Evolutionary conservation across 2,113 vertebrate genomes (phyloP), one percentile per base, ranked within the genome.

Genomic region (Oriolus oriolus): DNA sequence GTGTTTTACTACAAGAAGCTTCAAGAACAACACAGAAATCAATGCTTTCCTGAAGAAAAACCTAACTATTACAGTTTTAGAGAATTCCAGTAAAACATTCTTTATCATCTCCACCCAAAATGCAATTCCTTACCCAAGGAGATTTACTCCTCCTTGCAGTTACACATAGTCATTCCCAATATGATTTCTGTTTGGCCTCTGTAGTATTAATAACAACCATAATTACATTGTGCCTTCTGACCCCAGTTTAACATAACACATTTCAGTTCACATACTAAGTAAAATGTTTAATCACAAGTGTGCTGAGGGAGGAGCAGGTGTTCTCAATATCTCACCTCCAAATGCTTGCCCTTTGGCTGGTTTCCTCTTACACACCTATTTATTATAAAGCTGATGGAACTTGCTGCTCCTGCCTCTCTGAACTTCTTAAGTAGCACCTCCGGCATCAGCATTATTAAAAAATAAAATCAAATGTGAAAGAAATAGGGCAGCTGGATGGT

Each of bases 391-490:
- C 79, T 89, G 93, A 95, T 79, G 63, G 73, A 93, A 86, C 64
- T 81, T 49, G 11, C 68, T 71, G 39, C 89, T 97, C 71, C 69
- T 5, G 7, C 75, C 42, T 95, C 50, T 76, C 59, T 69, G 49
- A 96, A 78, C 74, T 96, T 92, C 83, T 76, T 96, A 96, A 97
- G 75, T 76, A 96, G 80, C 91, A 84, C 93, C 93, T 97, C 94
- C 3, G 84, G 95, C 94, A 24, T 37, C 56, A 87, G 84, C 71
- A 78, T 91, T 93, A 95, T 96, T 96, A 85, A 91, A 95, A 95
- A 93, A 39, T n/a, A 88, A 90, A 96, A 77, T 95, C 39, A 89
- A 69, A 96, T 71, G 53, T 91, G 80, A 95, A 95, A 93, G 71
- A 95, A 97, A 89, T 63, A 78, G 70, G 74, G 39, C 39, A 95